These are phyloP conservation scores for Epinotia bilunana DNA, from an alignment of 2,888 invertebrate species.

Conservation along the genomic window DNA sequence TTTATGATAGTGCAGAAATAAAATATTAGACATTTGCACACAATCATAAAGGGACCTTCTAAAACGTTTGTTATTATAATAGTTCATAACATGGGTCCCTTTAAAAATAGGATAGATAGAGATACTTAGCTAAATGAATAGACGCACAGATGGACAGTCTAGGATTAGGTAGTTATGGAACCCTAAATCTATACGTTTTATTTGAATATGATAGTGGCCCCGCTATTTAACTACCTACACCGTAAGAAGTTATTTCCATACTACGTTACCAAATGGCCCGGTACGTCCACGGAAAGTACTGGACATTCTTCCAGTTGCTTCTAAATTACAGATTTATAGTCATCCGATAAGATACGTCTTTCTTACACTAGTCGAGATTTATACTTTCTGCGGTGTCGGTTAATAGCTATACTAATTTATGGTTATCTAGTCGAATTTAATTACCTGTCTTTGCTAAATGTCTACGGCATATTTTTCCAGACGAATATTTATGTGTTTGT, in stretches of 20 bases:
- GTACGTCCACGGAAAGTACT: background rate
- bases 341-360: slow-evolving; percentile 1
- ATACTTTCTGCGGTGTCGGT: slow-evolving; percentile 30
- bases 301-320: slow-evolving; percentile 12
- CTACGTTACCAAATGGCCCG: background rate
- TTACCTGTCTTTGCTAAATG: slow-evolving; percentile 24
- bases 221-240: slow-evolving; percentile 18
- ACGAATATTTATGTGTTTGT: background rate
- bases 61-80: too few relatives aligned
- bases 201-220: background rate
- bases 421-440: slow-evolving; percentile 32
- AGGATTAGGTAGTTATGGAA: background rate
- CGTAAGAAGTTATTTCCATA: slow-evolving; percentile 16
- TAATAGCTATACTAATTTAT: slow-evolving; percentile 31
- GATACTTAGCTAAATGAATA: background rate
- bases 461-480: slow-evolving; percentile 15
- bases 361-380: slow-evolving; percentile 19
- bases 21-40: too few relatives aligned
- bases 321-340: slow-evolving; percentile 18
- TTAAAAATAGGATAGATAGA: background rate
- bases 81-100: background rate
- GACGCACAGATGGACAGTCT: background rate
- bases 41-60: too few relatives aligned
- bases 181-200: slow-evolving; percentile 5
- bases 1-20: too few relatives aligned